Evolutionary conservation across 1,140 invertebrate genomes (phyloP), one percentile per base, ranked within the genome.

Genomic region (Helicoverpa zea): DNA sequence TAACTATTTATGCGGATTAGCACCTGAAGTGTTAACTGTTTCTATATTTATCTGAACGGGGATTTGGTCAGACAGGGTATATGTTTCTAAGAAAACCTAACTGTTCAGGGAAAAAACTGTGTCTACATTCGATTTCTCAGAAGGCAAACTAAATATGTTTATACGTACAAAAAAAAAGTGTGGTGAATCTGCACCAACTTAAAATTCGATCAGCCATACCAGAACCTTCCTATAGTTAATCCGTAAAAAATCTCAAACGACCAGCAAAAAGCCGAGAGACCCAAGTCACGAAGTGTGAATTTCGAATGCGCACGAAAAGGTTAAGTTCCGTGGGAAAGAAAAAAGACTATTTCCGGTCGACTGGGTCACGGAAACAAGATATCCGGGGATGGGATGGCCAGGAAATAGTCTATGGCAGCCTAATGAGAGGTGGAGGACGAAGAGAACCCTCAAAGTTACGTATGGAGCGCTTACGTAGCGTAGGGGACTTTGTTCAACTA

Each of bases 401-500:
- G 87, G 86, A 87, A 88, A 88, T 87, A 87, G 84, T 66, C 82
- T 84, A 81, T 84, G 80, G 79, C 58, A 77, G 63, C 77, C 79
- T 88, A 88, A 88, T 84, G 87, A 88, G 84, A 64, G 81, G 49
- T n/a, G 61, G 59, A 18, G 75, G 75, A 77, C 66, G 59, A 54
- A 56, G 61, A 51, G 56, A 14, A 14, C 64, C 70, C 30, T 43
- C 52, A 58, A 11, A 16, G 3, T 11, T 47, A 51, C n/a, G 18
- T 49, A 68, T 12, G 43, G 43, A 23, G 49, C 43, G 23, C 23
- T 61, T 61, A 30, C 58, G 12, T 49, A n/a, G n/a, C 43, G 49
- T 66, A 14, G n/a, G 30, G 43, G 43, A 43, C 13, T 56, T 73
- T 73, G 29, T 35, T 56, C 23, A 43, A 35, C n/a, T 47, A 7